phyloP scores from a whole-genome alignment of 1,140 invertebrate genomes.

The Eriosoma lanigerum region DNA sequence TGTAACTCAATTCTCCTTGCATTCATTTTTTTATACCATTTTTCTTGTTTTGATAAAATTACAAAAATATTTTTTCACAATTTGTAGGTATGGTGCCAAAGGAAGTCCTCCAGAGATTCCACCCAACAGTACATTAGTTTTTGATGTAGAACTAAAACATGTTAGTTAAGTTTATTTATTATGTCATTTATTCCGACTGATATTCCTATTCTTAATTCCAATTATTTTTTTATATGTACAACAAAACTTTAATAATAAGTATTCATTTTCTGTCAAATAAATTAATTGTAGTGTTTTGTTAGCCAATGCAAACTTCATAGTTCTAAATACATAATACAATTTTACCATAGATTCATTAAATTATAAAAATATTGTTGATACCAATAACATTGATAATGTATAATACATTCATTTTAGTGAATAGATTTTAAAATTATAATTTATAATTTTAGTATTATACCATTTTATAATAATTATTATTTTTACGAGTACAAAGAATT shows the following conservation, averaged over 20 bases:
- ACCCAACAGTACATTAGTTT: constrained; percentile 77
- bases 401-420: too few relatives aligned
- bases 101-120: constrained; percentile 82
- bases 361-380: too few relatives aligned
- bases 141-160: constrained; percentile 84
- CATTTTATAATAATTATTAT: neutral
- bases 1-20: too few relatives aligned
- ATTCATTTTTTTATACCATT: too few relatives aligned
- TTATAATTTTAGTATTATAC: neutral
- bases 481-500: neutral
- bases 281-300: too few relatives aligned
- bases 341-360: too few relatives aligned
- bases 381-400: too few relatives aligned
- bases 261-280: neutral
- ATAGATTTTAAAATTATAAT: too few relatives aligned
- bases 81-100: constrained; percentile 74
- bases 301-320: too few relatives aligned
- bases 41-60: too few relatives aligned
- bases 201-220: constrained; percentile 43
- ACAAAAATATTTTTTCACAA: neutral
- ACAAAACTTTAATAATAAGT: neutral
- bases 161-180: constrained; percentile 65
- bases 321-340: too few relatives aligned
- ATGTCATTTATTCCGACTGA: constrained; percentile 44
- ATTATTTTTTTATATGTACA: neutral